Evolutionary conservation across 2,797 vertebrate genomes (phyloP).

Genomic region (Micromesistius poutassou): DNA sequence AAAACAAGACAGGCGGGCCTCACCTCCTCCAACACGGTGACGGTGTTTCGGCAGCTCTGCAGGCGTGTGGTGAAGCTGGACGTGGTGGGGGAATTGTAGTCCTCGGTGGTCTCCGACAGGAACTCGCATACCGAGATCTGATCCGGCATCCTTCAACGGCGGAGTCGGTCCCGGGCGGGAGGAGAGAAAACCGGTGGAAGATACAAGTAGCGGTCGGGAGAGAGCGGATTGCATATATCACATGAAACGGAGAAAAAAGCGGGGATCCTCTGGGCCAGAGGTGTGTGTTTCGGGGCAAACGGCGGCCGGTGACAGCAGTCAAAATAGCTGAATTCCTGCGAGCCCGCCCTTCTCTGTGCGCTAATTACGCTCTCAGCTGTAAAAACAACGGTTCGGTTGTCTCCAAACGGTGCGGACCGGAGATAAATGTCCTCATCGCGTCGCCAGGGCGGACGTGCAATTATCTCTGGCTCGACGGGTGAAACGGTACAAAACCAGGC

Average conservation of each 20-base stretch:
- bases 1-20: conserved; percentile 19
- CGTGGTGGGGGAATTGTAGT: conserved; percentile 99
- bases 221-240: neutral
- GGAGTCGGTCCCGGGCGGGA: conserved; percentile 54
- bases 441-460: neutral
- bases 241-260: neutral
- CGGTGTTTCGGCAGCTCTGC: conserved; percentile 96
- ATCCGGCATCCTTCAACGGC: conserved; percentile 92
- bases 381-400: neutral
- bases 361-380: neutral
- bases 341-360: neutral
- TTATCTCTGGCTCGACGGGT: neutral
- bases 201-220: neutral
- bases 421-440: neutral
- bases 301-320: neutral
- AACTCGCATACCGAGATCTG: conserved; percentile 99
- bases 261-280: too few species aligned
- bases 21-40: conserved; percentile 97
- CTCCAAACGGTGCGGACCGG: neutral
- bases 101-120: conserved; percentile 97
- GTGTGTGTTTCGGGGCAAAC: neutral
- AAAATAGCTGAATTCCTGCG: neutral
- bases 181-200: conserved; percentile 39
- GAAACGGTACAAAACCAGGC: too few species aligned
- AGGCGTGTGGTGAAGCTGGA: conserved; percentile 98